A percentile compares a stretch with the other conserved stretches of the same genome.
Evolutionary conservation across 2,888 invertebrate species (phyloP).

Genomic region (Trissoscelio sp.): DNA sequence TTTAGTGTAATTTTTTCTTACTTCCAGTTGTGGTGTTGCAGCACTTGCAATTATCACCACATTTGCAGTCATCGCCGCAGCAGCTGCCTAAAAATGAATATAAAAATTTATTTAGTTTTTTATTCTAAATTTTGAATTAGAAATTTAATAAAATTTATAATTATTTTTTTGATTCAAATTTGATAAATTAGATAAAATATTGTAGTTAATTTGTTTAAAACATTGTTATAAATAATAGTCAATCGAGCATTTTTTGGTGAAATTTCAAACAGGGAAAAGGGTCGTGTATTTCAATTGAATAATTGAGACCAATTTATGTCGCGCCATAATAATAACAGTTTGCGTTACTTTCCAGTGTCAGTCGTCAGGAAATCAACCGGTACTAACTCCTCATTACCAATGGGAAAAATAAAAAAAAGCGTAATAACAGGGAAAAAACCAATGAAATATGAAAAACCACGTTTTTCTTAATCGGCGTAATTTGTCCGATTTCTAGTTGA

Average conservation of each 20-base stretch:
- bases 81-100: conserved; percentile 76
- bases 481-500: neutral
- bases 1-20: conserved; percentile 19
- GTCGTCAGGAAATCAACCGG: conserved; percentile 38
- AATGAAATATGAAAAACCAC: neutral
- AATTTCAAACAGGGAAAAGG: conserved; percentile 20
- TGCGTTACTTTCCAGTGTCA: conserved; percentile 38
- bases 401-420: neutral
- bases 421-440: neutral
- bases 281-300: conserved; percentile 39
- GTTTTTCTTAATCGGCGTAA: neutral
- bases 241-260: neutral
- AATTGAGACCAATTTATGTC: conserved; percentile 49
- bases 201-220: neutral
- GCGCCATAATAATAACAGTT: conserved; percentile 41
- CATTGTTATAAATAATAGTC: neutral
- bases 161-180: too few species aligned
- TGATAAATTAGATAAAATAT: too few species aligned
- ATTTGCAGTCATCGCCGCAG: conserved; percentile 77
- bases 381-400: conserved; percentile 35
- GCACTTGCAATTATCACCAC: conserved; percentile 80
- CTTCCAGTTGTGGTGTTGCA: conserved; percentile 74
- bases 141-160: too few species aligned
- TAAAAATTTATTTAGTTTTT: conserved; percentile 25
- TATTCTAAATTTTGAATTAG: neutral